Percentiles rank a stretch among this genome's conserved stretches.
phyloP scores from a whole-genome alignment of 2,797 vertebrate species.

The Botia almorhae region DNA sequence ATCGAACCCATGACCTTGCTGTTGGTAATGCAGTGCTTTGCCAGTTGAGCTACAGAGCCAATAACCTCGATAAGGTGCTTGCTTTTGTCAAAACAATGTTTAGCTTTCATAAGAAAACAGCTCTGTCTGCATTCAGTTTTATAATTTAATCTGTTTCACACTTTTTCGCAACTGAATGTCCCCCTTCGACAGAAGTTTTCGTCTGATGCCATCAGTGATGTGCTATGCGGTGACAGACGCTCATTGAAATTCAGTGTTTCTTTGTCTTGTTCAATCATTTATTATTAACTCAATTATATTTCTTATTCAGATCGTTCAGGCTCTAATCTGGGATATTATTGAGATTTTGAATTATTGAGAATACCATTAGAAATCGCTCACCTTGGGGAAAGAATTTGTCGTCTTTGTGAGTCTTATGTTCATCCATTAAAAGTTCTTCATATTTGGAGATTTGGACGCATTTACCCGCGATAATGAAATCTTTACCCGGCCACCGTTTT shows the following conservation, averaged over 20 bases:
- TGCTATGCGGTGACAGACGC: slow-evolving; percentile 18
- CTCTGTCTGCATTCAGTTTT: not conserved
- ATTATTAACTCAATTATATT: slow-evolving; percentile 81
- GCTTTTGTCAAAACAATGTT: not conserved
- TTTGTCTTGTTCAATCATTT: slow-evolving; percentile 76
- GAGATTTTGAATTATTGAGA: slow-evolving; percentile 81
- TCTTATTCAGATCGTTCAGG: slow-evolving; percentile 76
- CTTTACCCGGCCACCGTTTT: slow-evolving; percentile 37
- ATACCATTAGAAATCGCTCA: slow-evolving; percentile 72
- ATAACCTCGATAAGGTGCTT: slow-evolving; percentile 38
- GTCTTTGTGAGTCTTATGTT: slow-evolving; percentile 51
- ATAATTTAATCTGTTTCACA: slow-evolving; percentile 11
- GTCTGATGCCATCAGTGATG: slow-evolving; percentile 20
- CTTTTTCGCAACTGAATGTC: slow-evolving; percentile 8
- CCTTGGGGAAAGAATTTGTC: slow-evolving; percentile 66
- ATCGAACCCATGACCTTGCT: not conserved
- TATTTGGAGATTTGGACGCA: slow-evolving; percentile 32
- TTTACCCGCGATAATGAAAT: slow-evolving; percentile 53
- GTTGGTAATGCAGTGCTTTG: not conserved
- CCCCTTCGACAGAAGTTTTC: slow-evolving; percentile 32
- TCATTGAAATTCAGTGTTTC: slow-evolving; percentile 58
- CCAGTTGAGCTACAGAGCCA: slow-evolving; percentile 39
- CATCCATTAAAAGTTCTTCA: slow-evolving; percentile 51
- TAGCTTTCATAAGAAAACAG: slow-evolving; percentile 4
- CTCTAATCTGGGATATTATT: slow-evolving; percentile 79